Evolutionary conservation across 64 coral and sea anemone species (phyloP), one percentile per base, ranked within the genome.

Genomic region (Trachythela sp.): DNA sequence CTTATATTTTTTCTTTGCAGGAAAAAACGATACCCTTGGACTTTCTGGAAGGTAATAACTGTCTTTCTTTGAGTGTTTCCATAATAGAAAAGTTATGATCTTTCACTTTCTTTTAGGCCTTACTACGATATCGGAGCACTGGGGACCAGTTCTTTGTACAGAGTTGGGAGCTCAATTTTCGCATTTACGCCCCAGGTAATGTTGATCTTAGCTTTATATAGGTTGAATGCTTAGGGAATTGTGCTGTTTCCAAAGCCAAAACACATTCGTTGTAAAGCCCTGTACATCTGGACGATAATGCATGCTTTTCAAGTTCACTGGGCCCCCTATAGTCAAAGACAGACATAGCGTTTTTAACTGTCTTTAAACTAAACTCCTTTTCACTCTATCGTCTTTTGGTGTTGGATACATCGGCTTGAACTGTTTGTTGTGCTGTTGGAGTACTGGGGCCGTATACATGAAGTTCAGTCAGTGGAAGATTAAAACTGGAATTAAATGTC

Each of bases 161-260:
- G 92, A 86, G 88, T 99, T 18, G 96, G 96, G 75, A 95, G 86
- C 80, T 94, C 93, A 30, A 87, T 99, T 52, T 89, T 93, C 50
- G 94, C 94, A 8, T 99, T 99, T 39, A 99, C 96, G 30, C 96
- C 96, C 48, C 96, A 99, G 89, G 87, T 99, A 40, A 70, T 52
- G 9, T 45, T 39, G 13, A 27, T 11, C 32, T 27, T 83, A 1
- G 9, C 14, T 18, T 36, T 38, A 83, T 11, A 75, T 10, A 35
- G 13, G 27, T 77, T 77, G 11, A 13, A 2, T 26, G 27, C 13
- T 2, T 33, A 27, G 26, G 70, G 13, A 30, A 33, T 10, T 11
- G 18, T 5, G 0, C 7, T 64, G 0, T 0, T 20, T 2, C 18
- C 2, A 59, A 11, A 59, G 54, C n/a, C n/a, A n/a, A n/a, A n/a